Evolutionary conservation across 2,113 vertebrate species (phyloP).

Genomic region (Delphinapterus leucas): DNA sequence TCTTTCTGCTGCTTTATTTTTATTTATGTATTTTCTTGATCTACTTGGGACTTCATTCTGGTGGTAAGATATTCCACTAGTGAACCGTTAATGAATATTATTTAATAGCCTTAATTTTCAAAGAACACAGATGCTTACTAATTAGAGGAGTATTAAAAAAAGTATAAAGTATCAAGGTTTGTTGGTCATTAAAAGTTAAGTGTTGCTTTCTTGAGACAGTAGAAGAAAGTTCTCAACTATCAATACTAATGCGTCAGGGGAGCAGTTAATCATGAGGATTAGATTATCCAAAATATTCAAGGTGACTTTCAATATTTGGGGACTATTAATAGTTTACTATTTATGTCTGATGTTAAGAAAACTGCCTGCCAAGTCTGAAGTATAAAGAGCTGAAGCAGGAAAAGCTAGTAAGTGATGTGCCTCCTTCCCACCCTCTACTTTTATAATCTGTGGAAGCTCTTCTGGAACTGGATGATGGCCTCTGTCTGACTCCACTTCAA

Average conservation of each 20-base stretch:
- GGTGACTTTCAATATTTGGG: neutral
- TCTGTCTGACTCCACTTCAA: neutral
- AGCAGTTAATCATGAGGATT: neutral
- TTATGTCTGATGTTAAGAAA: neutral
- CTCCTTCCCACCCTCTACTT: neutral
- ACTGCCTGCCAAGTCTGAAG: neutral
- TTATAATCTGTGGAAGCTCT: neutral
- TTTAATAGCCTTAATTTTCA: slow-evolving; percentile 4
- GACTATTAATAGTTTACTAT: neutral
- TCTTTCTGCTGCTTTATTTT: neutral
- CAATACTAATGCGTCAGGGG: neutral
- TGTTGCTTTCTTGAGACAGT: neutral
- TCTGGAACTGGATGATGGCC: neutral
- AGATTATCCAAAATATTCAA: neutral
- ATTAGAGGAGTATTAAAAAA: neutral
- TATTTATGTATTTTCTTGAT: neutral
- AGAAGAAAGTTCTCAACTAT: neutral
- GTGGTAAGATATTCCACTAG: neutral
- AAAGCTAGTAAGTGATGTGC: neutral
- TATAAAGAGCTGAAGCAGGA: neutral
- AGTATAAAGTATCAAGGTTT: neutral
- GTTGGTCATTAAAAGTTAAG: neutral
- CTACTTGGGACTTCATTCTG: neutral
- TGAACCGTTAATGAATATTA: neutral
- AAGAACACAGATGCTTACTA: neutral